A percentile compares a stretch with the other conserved stretches of the same genome.
phyloP scores from a whole-genome alignment of 2,113 vertebrate species.

The Toxotes jaculatrix region DNA sequence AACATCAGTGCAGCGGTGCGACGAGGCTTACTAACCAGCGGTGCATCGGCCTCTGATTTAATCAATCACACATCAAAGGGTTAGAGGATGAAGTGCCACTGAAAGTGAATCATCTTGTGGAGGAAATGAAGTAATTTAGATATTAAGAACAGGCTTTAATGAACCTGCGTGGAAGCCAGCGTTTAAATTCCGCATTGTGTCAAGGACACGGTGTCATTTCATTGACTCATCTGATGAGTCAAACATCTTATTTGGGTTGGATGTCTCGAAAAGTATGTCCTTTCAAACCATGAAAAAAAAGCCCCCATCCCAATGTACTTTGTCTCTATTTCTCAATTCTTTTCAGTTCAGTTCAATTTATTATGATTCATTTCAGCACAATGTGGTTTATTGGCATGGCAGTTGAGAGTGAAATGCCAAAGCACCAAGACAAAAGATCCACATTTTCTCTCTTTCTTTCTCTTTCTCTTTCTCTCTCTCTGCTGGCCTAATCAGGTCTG shows the following conservation, averaged over 20 bases:
- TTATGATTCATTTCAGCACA: constrained; percentile 67
- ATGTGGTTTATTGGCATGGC: constrained; percentile 62
- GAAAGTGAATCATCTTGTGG: constrained; percentile 64
- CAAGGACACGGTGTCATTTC: constrained; percentile 61
- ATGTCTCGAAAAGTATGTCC: background rate
- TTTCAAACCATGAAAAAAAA: constrained; percentile 30
- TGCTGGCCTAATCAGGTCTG: constrained; percentile 66
- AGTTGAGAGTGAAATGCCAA: constrained; percentile 65
- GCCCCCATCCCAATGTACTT: constrained; percentile 25
- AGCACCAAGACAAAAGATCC: constrained; percentile 73
- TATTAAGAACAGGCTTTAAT: constrained; percentile 19
- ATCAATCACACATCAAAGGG: constrained; percentile 73
- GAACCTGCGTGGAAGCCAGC: constrained; percentile 10
- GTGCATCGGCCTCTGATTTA: constrained; percentile 58
- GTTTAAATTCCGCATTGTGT: constrained; percentile 50
- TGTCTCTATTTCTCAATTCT: constrained; percentile 49
- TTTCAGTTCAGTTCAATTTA: constrained; percentile 65
- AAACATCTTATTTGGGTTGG: constrained; percentile 31
- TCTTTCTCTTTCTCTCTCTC: constrained; percentile 43
- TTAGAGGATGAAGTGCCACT: constrained; percentile 51
- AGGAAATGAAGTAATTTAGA: constrained; percentile 60
- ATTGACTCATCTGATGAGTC: constrained; percentile 26
- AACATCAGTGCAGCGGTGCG: constrained; percentile 55
- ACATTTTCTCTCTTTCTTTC: constrained; percentile 51
- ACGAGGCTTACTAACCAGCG: constrained; percentile 22